Evolutionary conservation across 2,888 invertebrate species (phyloP).

Genomic region (Andrena bucephala): DNA sequence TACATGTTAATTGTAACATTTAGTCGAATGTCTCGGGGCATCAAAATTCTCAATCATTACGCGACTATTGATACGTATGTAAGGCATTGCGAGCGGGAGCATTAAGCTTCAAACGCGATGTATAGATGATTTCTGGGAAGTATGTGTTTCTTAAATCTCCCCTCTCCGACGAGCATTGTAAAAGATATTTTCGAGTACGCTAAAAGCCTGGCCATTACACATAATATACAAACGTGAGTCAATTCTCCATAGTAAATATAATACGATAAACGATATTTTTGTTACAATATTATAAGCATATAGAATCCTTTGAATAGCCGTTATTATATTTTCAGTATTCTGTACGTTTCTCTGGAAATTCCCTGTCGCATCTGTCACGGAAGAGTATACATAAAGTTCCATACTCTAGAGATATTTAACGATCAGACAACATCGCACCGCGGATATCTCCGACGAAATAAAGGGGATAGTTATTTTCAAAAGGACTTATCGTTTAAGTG

Average conservation of each 20-base stretch:
- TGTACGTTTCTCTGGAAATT: conserved; percentile 37
- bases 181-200: conserved; percentile 49
- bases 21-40: conserved; percentile 18
- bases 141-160: conserved; percentile 40
- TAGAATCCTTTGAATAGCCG: conserved; percentile 49
- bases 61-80: conserved; percentile 34
- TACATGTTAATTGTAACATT: conserved; percentile 42
- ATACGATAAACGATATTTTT: conserved; percentile 56
- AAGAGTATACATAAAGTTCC: conserved; percentile 62
- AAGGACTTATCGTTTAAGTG: conserved; percentile 15
- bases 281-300: conserved; percentile 40
- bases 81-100: conserved; percentile 32
- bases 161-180: conserved; percentile 38
- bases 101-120: conserved; percentile 38
- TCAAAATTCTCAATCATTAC: conserved; percentile 31
- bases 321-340: conserved; percentile 52
- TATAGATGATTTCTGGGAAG: conserved; percentile 54
- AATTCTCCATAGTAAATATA: conserved; percentile 57
- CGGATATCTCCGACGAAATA: conserved; percentile 20
- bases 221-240: conserved; percentile 53
- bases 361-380: conserved; percentile 16
- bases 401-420: conserved; percentile 53
- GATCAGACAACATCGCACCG: conserved; percentile 32
- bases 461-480: conserved; percentile 9
- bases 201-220: conserved; percentile 48